Conservation (phyloP, 2,888 invertebrate genomes). For the Calameuta pallipes region DNA sequence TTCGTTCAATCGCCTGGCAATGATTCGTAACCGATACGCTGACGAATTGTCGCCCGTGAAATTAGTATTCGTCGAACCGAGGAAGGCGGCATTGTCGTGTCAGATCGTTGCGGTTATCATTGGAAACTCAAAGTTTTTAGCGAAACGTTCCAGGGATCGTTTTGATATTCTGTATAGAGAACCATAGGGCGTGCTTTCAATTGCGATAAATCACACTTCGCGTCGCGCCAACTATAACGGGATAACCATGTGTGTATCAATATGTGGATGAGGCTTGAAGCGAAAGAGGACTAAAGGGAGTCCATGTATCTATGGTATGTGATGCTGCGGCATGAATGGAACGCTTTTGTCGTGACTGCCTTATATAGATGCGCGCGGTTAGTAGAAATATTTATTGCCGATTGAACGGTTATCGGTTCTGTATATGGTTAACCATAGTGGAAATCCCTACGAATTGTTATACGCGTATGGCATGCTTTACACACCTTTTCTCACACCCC, state of each 20-base stretch:
- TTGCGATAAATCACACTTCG: slow-evolving; percentile 56
- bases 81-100: not conserved
- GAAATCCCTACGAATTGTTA: not conserved
- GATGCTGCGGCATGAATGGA: slow-evolving; percentile 53
- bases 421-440: not conserved
- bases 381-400: slow-evolving; percentile 59
- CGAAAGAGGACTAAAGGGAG: slow-evolving; percentile 1
- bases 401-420: slow-evolving; percentile 51
- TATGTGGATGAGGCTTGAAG: not conserved
- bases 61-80: not conserved
- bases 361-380: slow-evolving; percentile 43
- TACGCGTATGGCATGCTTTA: not conserved
- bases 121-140: not conserved
- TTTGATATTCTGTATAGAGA: not conserved
- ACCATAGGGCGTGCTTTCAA: slow-evolving; percentile 41
- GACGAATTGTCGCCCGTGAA: not conserved
- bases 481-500: not conserved
- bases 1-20: not conserved
- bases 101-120: not conserved
- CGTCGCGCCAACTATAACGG: slow-evolving; percentile 1
- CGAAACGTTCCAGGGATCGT: not conserved
- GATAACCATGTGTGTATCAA: not conserved
- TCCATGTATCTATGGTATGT: slow-evolving; percentile 29
- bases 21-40: not conserved
- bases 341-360: slow-evolving; percentile 54